phyloP scores from a whole-genome alignment of 2,113 vertebrate species.

The Oreotrochilus melanogaster region DNA sequence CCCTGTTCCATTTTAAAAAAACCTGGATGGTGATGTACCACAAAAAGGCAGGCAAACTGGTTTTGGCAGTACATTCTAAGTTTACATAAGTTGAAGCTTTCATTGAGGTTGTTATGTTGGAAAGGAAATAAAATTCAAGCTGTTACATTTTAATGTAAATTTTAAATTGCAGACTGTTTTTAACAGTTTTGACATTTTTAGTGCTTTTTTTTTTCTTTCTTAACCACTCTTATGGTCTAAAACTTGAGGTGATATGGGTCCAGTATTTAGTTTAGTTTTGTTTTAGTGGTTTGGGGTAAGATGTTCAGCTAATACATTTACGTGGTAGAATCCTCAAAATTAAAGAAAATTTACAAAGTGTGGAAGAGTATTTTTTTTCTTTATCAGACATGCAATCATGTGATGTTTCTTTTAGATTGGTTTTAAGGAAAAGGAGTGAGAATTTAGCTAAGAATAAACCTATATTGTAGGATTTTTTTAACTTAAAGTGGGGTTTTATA shows the following conservation, averaged over 20 bases:
- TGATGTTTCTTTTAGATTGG: neutral
- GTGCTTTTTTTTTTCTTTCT: neutral
- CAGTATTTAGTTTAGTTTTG: conserved; percentile 7
- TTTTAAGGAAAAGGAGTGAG: conserved; percentile 36
- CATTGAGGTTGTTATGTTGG: neutral
- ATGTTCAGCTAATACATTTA: neutral
- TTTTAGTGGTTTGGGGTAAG: neutral
- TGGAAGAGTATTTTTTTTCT: conserved; percentile 14
- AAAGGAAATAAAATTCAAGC: neutral
- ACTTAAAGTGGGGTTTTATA: neutral
- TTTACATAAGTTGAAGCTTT: neutral
- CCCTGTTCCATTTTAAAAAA: neutral
- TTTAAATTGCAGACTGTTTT: neutral
- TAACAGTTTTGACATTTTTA: neutral
- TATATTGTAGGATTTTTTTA: conserved; percentile 38
- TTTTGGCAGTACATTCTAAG: neutral
- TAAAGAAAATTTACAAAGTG: neutral
- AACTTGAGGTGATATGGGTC: neutral
- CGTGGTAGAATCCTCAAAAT: neutral
- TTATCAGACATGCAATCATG: neutral
- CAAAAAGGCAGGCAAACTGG: neutral
- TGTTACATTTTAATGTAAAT: neutral
- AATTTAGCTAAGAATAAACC: conserved; percentile 39
- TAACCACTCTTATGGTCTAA: neutral
- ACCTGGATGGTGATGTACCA: neutral